Base-by-base conservation (phyloP, 1,140 invertebrate genomes). In the Antheraea mylitta region DNA sequence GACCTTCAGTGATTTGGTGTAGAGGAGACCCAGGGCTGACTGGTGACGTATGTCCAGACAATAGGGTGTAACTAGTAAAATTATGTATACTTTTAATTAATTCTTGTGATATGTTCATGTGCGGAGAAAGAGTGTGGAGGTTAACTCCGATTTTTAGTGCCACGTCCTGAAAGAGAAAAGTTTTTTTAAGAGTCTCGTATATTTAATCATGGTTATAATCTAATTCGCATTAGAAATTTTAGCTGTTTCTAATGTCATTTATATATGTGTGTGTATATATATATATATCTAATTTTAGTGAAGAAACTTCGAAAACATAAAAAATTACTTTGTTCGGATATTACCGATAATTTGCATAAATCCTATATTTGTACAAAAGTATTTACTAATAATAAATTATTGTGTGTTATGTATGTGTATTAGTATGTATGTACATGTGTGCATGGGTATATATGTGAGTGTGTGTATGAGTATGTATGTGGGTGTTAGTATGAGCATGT, bases 1-100 rank as follows among this genome's bases (percentile, higher is more conserved):
- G 93, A 19, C 94, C 94, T 80, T 93, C 90, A 0, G 91, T 93
- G 38, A 93, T 92, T 65, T 93, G 92, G 72, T 92, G 92, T 18
- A 93, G 74, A 22, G 89, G 89, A 0, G 87, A 90, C 7, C 85
- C 83, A 0, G 87, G 87, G 11, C 79, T 82, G 18, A 81, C 85
- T 13, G 88, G 89, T 0, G 85, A 83, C 0, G 80, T 71, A 60
- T 83, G 86, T 0, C 88, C 87, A 7, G 86, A 83, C 8, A 85
- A 69, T 0, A 83, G 69, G 0, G 79, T 75, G 75, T 76, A 85
- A 71, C 72, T 79, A 0, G 78, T 74, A 73, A 74, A 79, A 7
- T 74, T 73, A 18, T 86, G 86, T 0, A 86, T 74, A 13, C 78
- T 78, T 38, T 90, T 88, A 0, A 90, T 42, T 0, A 90, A 79